Percentiles rank a stretch among this genome's conserved stretches.
phyloP scores from a whole-genome alignment of 1,140 invertebrate species.

The Eriosoma lanigerum region DNA sequence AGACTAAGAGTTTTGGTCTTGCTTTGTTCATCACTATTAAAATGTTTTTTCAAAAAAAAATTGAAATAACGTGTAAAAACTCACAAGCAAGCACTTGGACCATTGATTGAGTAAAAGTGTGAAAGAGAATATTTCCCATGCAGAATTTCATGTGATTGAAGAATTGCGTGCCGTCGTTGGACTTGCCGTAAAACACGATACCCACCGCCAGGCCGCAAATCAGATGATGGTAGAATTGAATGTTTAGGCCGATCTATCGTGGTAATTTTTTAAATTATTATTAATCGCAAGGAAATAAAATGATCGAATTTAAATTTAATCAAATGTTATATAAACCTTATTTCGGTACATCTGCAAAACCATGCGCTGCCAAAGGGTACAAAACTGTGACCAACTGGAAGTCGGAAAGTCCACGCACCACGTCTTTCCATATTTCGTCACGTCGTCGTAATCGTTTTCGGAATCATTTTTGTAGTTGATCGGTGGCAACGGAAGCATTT shows the following conservation, averaged over 20 bases:
- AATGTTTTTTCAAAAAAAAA: too few species aligned
- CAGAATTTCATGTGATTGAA: constrained; percentile 70
- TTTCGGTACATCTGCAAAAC: constrained; percentile 58
- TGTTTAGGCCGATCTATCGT: constrained; percentile 61
- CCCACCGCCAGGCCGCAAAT: constrained; percentile 64
- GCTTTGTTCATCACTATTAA: too few species aligned
- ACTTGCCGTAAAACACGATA: constrained; percentile 64
- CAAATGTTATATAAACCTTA: constrained; percentile 54
- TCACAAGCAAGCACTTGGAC: constrained; percentile 61
- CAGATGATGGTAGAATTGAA: constrained; percentile 65
- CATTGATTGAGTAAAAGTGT: constrained; percentile 69
- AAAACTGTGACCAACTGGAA: constrained; percentile 58
- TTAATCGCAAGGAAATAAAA: too few species aligned
- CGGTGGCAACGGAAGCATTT: constrained; percentile 30
- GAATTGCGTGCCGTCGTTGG: constrained; percentile 66
- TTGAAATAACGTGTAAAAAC: too few species aligned
- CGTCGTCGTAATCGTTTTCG: background rate
- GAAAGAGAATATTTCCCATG: constrained; percentile 66
- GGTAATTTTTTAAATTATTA: too few species aligned
- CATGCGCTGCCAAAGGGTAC: constrained; percentile 57
- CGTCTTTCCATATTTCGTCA: background rate
- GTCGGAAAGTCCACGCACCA: constrained; percentile 54
- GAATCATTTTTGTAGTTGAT: constrained; percentile 25
- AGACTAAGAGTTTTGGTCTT: too few species aligned
- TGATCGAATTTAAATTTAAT: too few species aligned